phyloP scores from a whole-genome alignment of 2,113 vertebrate species.

The Ctenodactylus gundi region DNA sequence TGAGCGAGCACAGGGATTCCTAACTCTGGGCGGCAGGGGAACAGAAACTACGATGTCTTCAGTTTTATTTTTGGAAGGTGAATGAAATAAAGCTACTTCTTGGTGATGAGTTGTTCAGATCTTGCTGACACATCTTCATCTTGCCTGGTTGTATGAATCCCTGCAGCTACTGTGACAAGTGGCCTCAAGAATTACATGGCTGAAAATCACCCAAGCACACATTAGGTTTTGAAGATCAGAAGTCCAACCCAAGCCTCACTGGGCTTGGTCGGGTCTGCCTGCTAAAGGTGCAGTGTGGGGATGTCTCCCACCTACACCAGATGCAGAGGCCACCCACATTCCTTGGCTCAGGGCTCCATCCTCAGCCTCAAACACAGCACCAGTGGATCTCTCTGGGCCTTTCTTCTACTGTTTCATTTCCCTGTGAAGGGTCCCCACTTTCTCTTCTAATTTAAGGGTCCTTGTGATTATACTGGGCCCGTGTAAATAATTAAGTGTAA shows the following conservation, averaged over 20 bases:
- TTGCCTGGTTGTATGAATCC: background rate
- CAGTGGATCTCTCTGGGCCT: fast-evolving
- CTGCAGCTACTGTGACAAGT: background rate
- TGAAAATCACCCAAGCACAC: background rate
- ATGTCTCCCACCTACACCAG: background rate
- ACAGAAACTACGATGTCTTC: conserved; percentile 45
- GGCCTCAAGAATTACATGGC: fast-evolving
- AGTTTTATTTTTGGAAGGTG: conserved; percentile 3
- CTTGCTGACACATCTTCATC: background rate
- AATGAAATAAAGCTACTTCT: background rate
- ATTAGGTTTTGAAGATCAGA: background rate
- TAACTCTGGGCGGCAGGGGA: fast-evolving
- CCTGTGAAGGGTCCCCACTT: no score
- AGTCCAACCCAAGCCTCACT: fast-evolving
- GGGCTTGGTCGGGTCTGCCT: fast-evolving
- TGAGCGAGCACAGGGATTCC: fast-evolving
- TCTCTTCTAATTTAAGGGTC: no score
- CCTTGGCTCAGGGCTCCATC: background rate
- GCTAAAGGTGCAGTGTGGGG: background rate
- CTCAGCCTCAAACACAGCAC: background rate
- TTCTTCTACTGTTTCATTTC: fast-evolving
- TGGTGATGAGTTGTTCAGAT: background rate
- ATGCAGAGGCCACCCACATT: fast-evolving
- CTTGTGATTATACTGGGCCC: background rate
- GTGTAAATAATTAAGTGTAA: background rate